Base-by-base conservation (phyloP, 1,140 invertebrate species). In the Drosophila orosa region DNA sequence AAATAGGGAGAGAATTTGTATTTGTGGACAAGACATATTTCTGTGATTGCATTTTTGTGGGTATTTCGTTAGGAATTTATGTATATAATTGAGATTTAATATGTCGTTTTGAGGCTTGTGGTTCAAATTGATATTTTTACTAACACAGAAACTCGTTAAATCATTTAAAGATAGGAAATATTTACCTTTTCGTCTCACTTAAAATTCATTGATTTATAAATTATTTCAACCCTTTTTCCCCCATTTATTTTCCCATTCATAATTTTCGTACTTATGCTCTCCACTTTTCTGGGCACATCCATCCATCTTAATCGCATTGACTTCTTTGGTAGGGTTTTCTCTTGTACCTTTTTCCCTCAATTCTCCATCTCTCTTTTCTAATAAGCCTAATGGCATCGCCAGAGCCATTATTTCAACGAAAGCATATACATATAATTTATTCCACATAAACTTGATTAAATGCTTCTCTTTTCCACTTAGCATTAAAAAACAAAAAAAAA, bases 361-460 rank as follows among this genome's bases (percentile, higher is more conserved):
- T 40, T 27, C 5, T 7, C 25, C 13, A 5, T 31, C 19, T 31
- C 44, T 67, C 63, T 27, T 58, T 80, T 89, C 71, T 87, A 86
- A 86, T 86, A 86, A 77, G 67, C 65, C 52, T 87, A 86, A 86
- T 86, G 83, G 75, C 67, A 45, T 62, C 55, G 39, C 24, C 39
- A 44, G 29, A 25, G 42, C 17, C 54, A 39, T 76, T 68, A 56
- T 69, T 60, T 67, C 42, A 35, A 40, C 17, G 39, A 57, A 39
- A 27, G 33, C 42, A 24, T 25, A 56, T 29, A 56, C 44, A 61
- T 66, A 59, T 47, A 69, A 74, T 86, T 78, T 81, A 82, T 86
- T 78, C 61, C 61, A 62, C 74, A 82, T 78, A 82, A 82, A 85
- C 78, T 85, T 85, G 82, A 87, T 86, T 86, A 86, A 86, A 86